Conservation (phyloP, 1,140 invertebrate genomes). For the Aphis craccivora region DNA sequence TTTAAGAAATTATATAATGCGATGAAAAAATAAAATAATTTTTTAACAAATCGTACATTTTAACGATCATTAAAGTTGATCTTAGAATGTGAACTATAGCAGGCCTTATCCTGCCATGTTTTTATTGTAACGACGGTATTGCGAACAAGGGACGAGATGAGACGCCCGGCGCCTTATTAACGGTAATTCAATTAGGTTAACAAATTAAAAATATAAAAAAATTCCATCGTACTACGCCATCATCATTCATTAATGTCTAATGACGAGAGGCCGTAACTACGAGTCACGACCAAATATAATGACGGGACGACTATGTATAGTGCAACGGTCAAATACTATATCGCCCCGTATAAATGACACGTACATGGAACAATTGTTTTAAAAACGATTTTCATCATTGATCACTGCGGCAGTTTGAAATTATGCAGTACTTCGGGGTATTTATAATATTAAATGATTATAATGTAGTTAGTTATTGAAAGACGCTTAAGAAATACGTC, state of each 20-base stretch:
- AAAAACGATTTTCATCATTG: background rate
- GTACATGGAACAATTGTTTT: background rate
- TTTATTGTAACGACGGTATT: background rate
- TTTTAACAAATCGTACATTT: background rate
- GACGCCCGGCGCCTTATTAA: conserved; percentile 22
- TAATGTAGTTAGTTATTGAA: background rate
- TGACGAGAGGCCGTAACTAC: background rate
- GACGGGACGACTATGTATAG: background rate
- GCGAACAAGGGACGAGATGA: background rate
- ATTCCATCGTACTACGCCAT: background rate
- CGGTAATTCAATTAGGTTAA: background rate
- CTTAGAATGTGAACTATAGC: background rate
- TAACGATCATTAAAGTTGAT: background rate
- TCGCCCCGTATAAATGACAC: background rate
- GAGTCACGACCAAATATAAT: background rate
- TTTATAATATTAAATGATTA: background rate
- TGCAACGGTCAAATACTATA: background rate
- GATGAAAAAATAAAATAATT: background rate
- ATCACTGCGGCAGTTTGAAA: background rate
- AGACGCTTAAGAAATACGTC: background rate
- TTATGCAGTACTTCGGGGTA: background rate
- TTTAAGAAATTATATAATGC: background rate
- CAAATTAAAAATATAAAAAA: conserved; percentile 1
- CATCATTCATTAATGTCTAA: conserved; percentile 5
- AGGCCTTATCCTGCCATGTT: background rate